A percentile compares a stretch with the other conserved stretches of the same genome.
Conservation (phyloP, 2,888 invertebrate genomes). For the Plutella xylostella region DNA sequence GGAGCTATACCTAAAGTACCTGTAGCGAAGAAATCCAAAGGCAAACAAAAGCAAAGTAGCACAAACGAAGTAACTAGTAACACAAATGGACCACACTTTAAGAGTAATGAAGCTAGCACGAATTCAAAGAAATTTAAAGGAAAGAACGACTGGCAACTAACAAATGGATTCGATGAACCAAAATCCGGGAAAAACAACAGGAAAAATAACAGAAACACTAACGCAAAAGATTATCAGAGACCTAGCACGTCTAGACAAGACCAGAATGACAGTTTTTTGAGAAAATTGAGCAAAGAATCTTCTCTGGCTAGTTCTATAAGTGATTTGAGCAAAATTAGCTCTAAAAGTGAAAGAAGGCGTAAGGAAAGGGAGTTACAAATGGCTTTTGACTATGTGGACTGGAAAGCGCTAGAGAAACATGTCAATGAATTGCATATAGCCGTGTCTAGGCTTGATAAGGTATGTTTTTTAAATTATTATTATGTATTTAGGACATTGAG, state of each 20-base stretch:
- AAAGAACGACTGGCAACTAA: too few species aligned
- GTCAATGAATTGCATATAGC: conserved; percentile 66
- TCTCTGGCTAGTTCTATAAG: conserved; percentile 50
- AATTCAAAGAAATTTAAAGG: too few species aligned
- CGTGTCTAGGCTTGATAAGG: conserved; percentile 41
- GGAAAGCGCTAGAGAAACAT: conserved; percentile 59
- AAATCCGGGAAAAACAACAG: not conserved
- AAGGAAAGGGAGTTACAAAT: conserved; percentile 8
- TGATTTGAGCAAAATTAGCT: conserved; percentile 40
- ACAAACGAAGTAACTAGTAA: not conserved
- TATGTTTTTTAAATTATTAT: conserved; percentile 18
- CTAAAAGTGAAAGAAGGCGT: conserved; percentile 21
- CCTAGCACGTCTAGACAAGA: not conserved
- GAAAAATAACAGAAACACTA: not conserved
- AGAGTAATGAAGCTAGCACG: too few species aligned
- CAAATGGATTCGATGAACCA: too few species aligned
- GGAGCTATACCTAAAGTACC: too few species aligned
- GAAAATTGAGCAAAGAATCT: conserved; percentile 36
- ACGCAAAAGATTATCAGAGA: conserved; percentile 1
- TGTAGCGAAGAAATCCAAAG: too few species aligned
- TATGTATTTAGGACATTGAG: too few species aligned
- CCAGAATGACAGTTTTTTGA: not conserved
- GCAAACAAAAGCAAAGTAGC: too few species aligned
- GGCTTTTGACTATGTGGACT: conserved; percentile 39
- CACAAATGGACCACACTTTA: too few species aligned